Evolutionary conservation across 1,140 invertebrate genomes (phyloP).

Genomic region (Pseudomyrmex flavicornis): DNA sequence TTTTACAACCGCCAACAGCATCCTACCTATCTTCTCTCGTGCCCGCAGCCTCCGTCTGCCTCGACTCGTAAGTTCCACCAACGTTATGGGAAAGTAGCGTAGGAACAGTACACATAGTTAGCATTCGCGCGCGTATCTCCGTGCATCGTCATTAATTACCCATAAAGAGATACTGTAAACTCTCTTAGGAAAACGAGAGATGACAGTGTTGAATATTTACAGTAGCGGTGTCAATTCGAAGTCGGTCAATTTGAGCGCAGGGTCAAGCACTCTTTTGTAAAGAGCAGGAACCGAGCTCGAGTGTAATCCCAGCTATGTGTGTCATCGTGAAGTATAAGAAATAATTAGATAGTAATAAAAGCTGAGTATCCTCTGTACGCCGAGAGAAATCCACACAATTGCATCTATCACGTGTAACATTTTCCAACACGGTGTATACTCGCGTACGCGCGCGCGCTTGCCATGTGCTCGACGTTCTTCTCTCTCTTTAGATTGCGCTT

Average conservation of each 20-base stretch:
- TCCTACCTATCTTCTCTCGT: constrained; percentile 28
- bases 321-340: neutral
- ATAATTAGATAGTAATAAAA: constrained; percentile 1
- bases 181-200: neutral
- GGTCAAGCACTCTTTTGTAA: neutral
- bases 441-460: neutral
- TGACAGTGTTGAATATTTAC: neutral
- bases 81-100: neutral
- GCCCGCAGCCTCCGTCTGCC: constrained; percentile 40
- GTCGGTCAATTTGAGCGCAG: neutral
- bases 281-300: too few species aligned
- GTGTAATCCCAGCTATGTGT: too few species aligned
- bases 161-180: too few species aligned
- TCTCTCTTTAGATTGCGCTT: constrained; percentile 20
- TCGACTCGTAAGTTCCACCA: neutral
- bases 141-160: constrained; percentile 30
- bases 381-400: neutral
- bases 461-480: neutral
- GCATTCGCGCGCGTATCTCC: constrained; percentile 13
- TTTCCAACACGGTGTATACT: neutral
- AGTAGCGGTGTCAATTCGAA: neutral
- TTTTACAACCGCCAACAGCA: constrained; percentile 24
- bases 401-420: neutral
- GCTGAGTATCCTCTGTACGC: neutral
- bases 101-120: constrained; percentile 21